phyloP scores from a whole-genome alignment of 2,113 vertebrate genomes.

The Dasyornis broadbenti region DNA sequence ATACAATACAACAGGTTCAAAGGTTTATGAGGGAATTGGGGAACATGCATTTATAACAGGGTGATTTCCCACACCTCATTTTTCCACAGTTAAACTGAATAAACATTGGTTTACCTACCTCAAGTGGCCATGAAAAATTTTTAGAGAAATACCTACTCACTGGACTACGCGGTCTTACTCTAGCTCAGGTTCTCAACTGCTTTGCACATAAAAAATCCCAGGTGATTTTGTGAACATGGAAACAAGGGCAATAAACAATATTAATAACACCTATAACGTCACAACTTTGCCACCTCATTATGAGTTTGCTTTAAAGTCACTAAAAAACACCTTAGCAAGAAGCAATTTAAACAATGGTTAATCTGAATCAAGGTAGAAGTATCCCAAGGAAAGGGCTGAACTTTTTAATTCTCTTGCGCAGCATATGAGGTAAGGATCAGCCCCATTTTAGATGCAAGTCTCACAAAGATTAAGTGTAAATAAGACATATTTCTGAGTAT shows the following conservation, averaged over 20 bases:
- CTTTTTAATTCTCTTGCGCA: neutral
- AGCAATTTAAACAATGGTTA: neutral
- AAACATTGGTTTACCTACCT: neutral
- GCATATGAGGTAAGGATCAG: neutral
- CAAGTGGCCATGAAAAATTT: neutral
- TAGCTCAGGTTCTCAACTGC: neutral
- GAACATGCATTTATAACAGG: fast-evolving
- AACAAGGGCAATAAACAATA: neutral
- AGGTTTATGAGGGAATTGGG: neutral
- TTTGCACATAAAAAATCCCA: neutral
- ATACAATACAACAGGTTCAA: neutral
- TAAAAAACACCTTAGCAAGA: neutral
- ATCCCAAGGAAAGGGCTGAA: neutral
- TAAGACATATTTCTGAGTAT: neutral
- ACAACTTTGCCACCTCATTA: neutral
- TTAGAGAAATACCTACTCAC: neutral
- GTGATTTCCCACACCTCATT: neutral
- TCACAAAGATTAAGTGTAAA: neutral
- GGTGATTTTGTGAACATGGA: neutral
- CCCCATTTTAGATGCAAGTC: neutral
- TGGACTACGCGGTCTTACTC: neutral
- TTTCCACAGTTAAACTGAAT: neutral
- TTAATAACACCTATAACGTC: neutral
- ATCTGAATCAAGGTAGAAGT: neutral
- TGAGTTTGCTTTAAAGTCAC: neutral